Evolutionary conservation across 2,797 vertebrate species (phyloP).

Genomic region (Thaleichthys pacificus): DNA sequence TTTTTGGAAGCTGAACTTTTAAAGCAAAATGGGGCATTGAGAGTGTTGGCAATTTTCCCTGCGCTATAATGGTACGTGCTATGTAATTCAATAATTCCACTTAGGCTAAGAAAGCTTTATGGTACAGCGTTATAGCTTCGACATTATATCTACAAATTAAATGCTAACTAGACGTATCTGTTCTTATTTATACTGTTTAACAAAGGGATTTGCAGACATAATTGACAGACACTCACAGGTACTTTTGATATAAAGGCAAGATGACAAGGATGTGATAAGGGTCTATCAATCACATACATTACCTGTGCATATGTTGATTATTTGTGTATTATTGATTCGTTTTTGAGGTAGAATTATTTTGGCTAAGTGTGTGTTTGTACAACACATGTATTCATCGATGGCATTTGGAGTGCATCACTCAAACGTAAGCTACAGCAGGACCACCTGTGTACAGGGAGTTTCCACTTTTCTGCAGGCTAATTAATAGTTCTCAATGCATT

Average conservation of each 20-base stretch:
- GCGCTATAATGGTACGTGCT: slow-evolving; percentile 85
- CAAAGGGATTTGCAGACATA: background rate
- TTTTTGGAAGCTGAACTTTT: slow-evolving; percentile 79
- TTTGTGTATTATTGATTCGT: background rate
- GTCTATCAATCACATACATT: background rate
- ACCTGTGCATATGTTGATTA: background rate
- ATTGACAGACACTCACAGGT: background rate
- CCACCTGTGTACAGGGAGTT: background rate
- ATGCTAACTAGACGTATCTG: background rate
- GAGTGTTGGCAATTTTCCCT: slow-evolving; percentile 80
- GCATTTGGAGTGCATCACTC: too few relatives aligned
- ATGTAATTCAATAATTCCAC: slow-evolving; percentile 76
- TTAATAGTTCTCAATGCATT: background rate
- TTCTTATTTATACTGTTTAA: background rate
- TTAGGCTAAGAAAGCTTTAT: slow-evolving; percentile 12
- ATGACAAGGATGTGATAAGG: background rate
- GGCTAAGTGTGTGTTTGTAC: background rate
- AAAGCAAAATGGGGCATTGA: slow-evolving; percentile 85
- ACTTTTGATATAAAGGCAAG: background rate
- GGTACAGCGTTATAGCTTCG: too few relatives aligned
- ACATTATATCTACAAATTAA: background rate
- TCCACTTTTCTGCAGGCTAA: background rate
- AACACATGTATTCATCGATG: background rate
- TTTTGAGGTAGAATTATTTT: background rate
- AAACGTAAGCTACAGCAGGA: background rate